Evolutionary conservation across 2,797 vertebrate genomes (phyloP), one percentile per base, ranked within the genome.

Genomic region (Sardinella longiceps): DNA sequence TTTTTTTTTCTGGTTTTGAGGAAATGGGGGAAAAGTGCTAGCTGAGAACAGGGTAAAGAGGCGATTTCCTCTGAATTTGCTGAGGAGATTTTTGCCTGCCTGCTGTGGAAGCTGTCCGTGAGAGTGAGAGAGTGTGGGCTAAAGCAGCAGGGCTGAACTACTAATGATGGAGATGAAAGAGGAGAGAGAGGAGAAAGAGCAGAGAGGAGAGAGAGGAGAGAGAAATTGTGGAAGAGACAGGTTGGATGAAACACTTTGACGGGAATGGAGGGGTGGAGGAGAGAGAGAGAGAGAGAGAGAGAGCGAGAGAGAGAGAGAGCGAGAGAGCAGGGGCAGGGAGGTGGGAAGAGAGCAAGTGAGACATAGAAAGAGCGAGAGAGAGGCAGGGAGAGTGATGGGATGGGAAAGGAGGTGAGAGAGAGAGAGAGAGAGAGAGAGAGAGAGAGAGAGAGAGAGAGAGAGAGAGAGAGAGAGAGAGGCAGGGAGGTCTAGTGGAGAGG

Each of bases 201-300:
- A n/a, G n/a, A 80, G 66, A 56, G 39, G 25, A 39, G 85, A n/a
- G 45, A 80, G 66, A 56, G 39, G 25, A 53, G 85, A n/a, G 45
- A n/a, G 51, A 80, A 63, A 80, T 6, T 5, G 14, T 77, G 39
- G 48, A 39, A 5, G 45, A 23, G 66, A 74, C 66, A 20, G 66
- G 66, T 74, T 0, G 39, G 66, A 74, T 74, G 66, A 74, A 74
- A 39, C 28, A 11, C 9, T 14, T 14, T 14, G 48, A 51, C 48
- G 2, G 48, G 11, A 51, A 51, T 43, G 43, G 43, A 43, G 1
- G 7, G 43, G 43, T 43, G 43, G 43, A 7, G 23, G n/a, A 60
- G 60, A 66, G 25, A 70, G 30, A 15, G 12, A 37, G 63, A 33
- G 25, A 12, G 25, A 18, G 60, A 50, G 63, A 82, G 43, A 18